These are phyloP conservation scores for Eumacrocentrus americanus DNA, from an alignment of 2,888 invertebrate genomes.

Conservation along the genomic window DNA sequence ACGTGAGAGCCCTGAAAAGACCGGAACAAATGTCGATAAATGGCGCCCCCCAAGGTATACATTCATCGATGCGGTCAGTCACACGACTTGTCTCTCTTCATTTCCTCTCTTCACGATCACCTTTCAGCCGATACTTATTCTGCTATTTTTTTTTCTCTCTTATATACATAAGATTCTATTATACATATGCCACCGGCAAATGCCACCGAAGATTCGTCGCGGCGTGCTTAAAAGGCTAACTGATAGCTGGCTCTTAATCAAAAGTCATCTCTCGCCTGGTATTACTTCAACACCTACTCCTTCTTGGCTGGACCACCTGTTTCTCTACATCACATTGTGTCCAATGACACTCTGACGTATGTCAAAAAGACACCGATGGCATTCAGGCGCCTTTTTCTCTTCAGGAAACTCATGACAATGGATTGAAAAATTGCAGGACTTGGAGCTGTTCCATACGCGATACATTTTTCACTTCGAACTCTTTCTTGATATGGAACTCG, in stretches of 20 bases:
- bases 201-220: conserved; percentile 39
- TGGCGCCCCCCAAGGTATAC: conserved; percentile 31
- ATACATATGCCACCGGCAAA: conserved; percentile 20
- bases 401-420: conserved; percentile 32
- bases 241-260: conserved; percentile 53
- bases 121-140: conserved; percentile 12
- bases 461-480: conserved; percentile 17
- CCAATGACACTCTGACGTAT: conserved; percentile 47
- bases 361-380: conserved; percentile 43
- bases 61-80: conserved; percentile 12
- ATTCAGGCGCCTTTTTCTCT: conserved; percentile 39
- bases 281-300: neutral
- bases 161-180: conserved; percentile 9
- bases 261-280: conserved; percentile 27
- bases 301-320: conserved; percentile 38
- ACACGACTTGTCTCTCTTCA: conserved; percentile 10
- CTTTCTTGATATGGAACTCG: conserved; percentile 27
- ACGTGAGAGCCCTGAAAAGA: conserved; percentile 34
- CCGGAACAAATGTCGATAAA: conserved; percentile 44
- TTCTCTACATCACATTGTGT: conserved; percentile 33
- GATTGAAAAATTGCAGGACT: conserved; percentile 40
- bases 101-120: conserved; percentile 5
- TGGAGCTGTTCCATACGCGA: conserved; percentile 31
- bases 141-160: conserved; percentile 1
- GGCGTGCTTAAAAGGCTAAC: conserved; percentile 48